Evolutionary conservation across 2,888 invertebrate genomes (phyloP), one percentile per base, ranked within the genome.

Genomic region (Sericinus montela): DNA sequence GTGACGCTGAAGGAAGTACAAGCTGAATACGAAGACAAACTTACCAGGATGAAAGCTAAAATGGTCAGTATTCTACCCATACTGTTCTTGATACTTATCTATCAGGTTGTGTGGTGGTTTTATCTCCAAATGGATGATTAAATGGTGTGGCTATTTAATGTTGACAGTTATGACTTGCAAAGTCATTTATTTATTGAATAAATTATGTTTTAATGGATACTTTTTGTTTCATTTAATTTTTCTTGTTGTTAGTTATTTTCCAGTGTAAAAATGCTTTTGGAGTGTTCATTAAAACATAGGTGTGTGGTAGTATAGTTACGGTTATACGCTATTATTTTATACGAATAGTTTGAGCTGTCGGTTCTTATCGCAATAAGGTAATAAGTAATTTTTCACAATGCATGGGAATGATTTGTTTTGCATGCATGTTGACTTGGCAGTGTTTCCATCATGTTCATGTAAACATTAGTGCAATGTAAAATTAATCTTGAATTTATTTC

Each of bases 1-100:
- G 56, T 70, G 38, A 82, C 85, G 0, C 71, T 91, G 36, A 82
- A 86, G 70, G 91, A 92, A 48, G 83, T 93, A 3, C 86, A 91
- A 47, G 85, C 83, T 14, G 94, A 94, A 65, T 92, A 94, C 67
- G 94, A 94, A 63, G 90, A 90, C 57, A 95, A 95, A 80, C 80
- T 95, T 65, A 93, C 93, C 65, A 91, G 93, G 75, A 93, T 95
- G 91, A 95, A 95, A 73, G 90, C 91, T 43, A 94, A 94, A 91
- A 94, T 95, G 94, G 94, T 95, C 88, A 91, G 92, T 90, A 82
- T 82, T 55, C 62, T 77, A 64, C 87, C 89, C 56, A 48, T 86
- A 67, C 72, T 88, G 76, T 72, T 78, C 55, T 76, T 89, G 70
- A 75, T 89, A 69, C 69, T 89, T 63, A 67, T 80, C 51, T 89